Percentiles rank a stretch among this genome's conserved stretches.
These are phyloP conservation scores for Callyntrura sp. DNA, from an alignment of 2,888 invertebrate genomes.

Conservation along the genomic window DNA sequence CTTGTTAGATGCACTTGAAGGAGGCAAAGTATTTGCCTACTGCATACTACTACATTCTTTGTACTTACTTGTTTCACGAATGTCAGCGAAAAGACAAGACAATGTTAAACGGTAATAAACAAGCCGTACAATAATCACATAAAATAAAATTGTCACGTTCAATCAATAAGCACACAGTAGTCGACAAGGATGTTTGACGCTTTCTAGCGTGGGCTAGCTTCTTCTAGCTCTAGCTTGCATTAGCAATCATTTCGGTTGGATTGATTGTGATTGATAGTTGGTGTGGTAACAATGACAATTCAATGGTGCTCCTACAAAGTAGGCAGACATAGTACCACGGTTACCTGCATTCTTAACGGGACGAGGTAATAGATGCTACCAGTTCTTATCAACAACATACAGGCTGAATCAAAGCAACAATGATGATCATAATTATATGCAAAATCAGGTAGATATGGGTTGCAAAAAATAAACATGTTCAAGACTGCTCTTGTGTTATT, in stretches of 20 bases:
- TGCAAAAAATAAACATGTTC: constrained; percentile 36
- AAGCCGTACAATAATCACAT: constrained; percentile 49
- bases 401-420: constrained; percentile 33
- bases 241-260: constrained; percentile 33
- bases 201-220: constrained; percentile 31
- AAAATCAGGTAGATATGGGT: constrained; percentile 45
- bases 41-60: constrained; percentile 8
- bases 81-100: constrained; percentile 1
- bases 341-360: constrained; percentile 34
- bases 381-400: constrained; percentile 45
- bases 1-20: not conserved
- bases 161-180: constrained; percentile 33
- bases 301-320: constrained; percentile 6
- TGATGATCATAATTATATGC: constrained; percentile 54
- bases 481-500: constrained; percentile 20
- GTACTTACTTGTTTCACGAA: constrained; percentile 4
- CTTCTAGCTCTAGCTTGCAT: not conserved
- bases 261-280: constrained; percentile 53
- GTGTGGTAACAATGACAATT: constrained; percentile 45
- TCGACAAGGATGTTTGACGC: constrained; percentile 26
- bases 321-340: not conserved
- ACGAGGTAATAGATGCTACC: constrained; percentile 42
- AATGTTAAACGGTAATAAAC: constrained; percentile 55
- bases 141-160: constrained; percentile 58
- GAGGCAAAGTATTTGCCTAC: constrained; percentile 5